Base-by-base conservation (phyloP, 1,140 invertebrate species). In the Tetraneura akinire region DNA sequence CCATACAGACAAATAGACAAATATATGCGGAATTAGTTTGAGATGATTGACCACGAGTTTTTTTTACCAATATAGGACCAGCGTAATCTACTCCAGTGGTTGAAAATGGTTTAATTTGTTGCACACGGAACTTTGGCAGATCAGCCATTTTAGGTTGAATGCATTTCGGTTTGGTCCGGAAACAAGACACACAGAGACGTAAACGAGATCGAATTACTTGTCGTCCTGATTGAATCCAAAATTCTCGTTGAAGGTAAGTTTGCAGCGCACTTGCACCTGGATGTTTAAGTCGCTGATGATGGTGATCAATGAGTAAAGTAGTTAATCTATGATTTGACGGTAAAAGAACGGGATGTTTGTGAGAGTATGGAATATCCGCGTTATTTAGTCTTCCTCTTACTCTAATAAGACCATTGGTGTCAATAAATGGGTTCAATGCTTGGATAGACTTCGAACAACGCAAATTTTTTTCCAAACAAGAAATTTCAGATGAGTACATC, bases 301-400 rank as follows among this genome's bases (percentile, higher is more conserved):
- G 8, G 4, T 71, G 1, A 21, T 47, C 29, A 45, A 47, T 32
- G 14, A 47, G 13, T 23, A 45, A 14, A 3, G 14, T 1, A 0
- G 66, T 70, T 0, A 70, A 9, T 70, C 42, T 23, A 8, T 70
- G 37, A 14, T 11, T 11, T 8, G 21, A 11, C 10, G 60, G 60
- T 3, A 64, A 13, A 29, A 64, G 32, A 5, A 64, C 21, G 4
- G 60, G 60, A 64, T 64, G 60, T 13, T 32, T 26, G 16, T 64
- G 60, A 6, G 21, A 13, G 9, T 29, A 64, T 64, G 60, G 60
- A 16, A 64, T 26, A 0, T 3, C 1, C 8, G 83, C 57, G 68
- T 83, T 55, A 80, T 80, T 45, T 49, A 85, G 53, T 29, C 83
- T 76, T 26, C 83, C 84, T 16, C 82, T 83, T 26, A 85, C 84